Evolutionary conservation across 2,113 vertebrate genomes (phyloP), one percentile per base, ranked within the genome.

Genomic region (Numenius arquata): DNA sequence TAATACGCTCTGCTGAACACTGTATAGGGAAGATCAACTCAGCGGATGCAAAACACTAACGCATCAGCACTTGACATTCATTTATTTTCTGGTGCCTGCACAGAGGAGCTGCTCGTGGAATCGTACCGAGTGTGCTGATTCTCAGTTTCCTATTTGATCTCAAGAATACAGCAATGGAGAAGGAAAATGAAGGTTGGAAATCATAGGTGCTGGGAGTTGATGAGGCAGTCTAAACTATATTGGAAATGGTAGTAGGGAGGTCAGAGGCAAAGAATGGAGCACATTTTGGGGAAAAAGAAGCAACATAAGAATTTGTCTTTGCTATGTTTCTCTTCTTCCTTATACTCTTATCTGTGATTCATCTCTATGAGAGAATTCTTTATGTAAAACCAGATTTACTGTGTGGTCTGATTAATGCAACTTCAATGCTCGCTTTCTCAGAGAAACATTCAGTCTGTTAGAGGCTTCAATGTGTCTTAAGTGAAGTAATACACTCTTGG

Each of bases 311-410:
- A 41, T 52, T 21, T 56, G 8, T 15, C 3, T 62, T 66, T 73
- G 4, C 11, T 83, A 0, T 65, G 9, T 56, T 79, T 79, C 8
- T 79, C 14, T 75, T 7, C 36, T 65, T 67, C 29, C 38, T 32
- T 82, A 6, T 6, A 7, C 10, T 48, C 19, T 0, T 2, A 50
- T 73, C 15, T 62, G 15, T 2, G 1, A 40, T 53, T 6, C 3
- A 1, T 36, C 11, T 55, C 52, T 73, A 3, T 58, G 34, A 65
- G 52, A 82, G 34, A 72, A 63, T 79, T 30, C 32, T 75, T 68
- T 36, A 23, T n/a, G 20, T 59, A 82, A 92, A 92, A 34, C 8
- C 11, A 15, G 17, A 15, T 74, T 95, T 71, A 5, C 18, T n/a
- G 0, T 66, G 27, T 29, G 5, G 10, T 32, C 30, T 68, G 32